Conservation (phyloP, 2,888 invertebrate genomes). For the Nineta flava region DNA sequence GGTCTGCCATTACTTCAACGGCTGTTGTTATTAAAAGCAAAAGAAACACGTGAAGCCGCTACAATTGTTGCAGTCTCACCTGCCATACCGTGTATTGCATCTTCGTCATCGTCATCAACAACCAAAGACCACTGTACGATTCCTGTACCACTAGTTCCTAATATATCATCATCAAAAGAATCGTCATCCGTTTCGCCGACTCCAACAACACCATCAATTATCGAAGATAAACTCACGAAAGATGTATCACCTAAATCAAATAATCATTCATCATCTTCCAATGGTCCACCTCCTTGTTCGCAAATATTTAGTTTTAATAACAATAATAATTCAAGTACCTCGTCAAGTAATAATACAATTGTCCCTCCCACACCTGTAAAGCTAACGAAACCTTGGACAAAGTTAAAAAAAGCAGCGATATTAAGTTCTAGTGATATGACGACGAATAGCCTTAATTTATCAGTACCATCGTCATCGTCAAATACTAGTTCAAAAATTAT, state of each 20-base stretch:
- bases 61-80: neutral
- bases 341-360: constrained; percentile 10
- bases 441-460: constrained; percentile 17
- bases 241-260: constrained; percentile 6
- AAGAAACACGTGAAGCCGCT: constrained; percentile 42
- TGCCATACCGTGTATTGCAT: too few relatives aligned
- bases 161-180: constrained; percentile 8
- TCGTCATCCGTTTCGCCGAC: constrained; percentile 16
- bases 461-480: neutral
- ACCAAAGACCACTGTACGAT: constrained; percentile 1
- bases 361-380: constrained; percentile 11
- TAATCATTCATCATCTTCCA: neutral
- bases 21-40: constrained; percentile 56
- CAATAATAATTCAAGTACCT: constrained; percentile 7
- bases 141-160: constrained; percentile 2
- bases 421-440: constrained; percentile 22
- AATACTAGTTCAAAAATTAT: neutral
- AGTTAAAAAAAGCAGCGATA: constrained; percentile 58
- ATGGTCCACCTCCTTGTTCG: too few relatives aligned
- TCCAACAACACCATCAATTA: constrained; percentile 19
- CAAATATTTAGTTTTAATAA: neutral
- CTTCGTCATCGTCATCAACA: neutral
- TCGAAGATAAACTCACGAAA: constrained; percentile 3
- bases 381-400: constrained; percentile 47
- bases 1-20: constrained; percentile 60